These are phyloP conservation scores for Henicopernis longicauda DNA, from an alignment of 2,113 vertebrate genomes.

Conservation along the genomic window DNA sequence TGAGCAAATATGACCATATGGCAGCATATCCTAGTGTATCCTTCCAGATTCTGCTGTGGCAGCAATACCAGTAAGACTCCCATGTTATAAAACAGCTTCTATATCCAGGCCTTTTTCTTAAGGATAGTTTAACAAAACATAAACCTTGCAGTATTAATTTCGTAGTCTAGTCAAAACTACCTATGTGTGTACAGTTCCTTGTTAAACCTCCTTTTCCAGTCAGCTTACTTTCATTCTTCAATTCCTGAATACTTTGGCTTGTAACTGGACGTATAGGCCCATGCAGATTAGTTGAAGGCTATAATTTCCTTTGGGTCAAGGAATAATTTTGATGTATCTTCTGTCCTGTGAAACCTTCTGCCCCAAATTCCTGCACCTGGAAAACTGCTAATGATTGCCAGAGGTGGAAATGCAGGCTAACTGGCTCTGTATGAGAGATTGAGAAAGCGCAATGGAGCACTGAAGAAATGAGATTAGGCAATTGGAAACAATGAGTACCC, in stretches of 20 bases:
- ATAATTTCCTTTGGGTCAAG: neutral
- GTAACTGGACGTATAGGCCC: neutral
- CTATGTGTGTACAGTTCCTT: neutral
- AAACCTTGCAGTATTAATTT: neutral
- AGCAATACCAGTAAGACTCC: neutral
- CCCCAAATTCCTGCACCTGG: neutral
- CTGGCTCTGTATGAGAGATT: neutral
- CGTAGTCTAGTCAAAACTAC: neutral
- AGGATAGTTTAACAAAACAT: neutral
- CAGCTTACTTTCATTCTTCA: neutral
- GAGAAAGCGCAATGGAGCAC: neutral
- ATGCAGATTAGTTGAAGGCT: neutral
- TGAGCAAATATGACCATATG: slow-evolving; percentile 41
- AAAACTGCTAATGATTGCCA: neutral
- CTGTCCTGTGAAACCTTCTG: neutral
- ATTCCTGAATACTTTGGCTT: neutral
- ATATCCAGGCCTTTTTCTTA: neutral
- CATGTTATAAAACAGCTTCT: neutral
- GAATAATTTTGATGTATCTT: neutral
- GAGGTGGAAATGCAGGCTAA: neutral
- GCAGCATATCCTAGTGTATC: neutral
- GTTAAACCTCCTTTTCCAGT: neutral
- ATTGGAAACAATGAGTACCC: neutral
- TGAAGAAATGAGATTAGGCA: neutral
- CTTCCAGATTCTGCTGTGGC: neutral